Conservation (phyloP, 2,113 vertebrate genomes). For the Tylochromis polylepis region DNA sequence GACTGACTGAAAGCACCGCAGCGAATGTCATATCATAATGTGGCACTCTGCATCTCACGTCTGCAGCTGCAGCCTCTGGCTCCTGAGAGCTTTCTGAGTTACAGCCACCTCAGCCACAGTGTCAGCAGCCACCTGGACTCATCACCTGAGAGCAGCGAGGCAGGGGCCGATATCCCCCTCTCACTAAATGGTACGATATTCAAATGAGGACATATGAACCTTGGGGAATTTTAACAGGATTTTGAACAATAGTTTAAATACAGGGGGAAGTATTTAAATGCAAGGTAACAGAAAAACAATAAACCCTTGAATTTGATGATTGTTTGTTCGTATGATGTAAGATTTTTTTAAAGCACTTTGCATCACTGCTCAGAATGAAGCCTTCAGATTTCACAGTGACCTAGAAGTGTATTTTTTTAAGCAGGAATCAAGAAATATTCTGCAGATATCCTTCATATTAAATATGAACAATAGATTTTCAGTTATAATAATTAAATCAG, state of each 20-base stretch:
- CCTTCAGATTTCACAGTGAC: not conserved
- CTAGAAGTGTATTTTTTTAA: not conserved
- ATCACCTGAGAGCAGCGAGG: constrained; percentile 80
- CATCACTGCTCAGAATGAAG: not conserved
- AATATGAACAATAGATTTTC: not conserved
- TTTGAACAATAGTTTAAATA: not conserved
- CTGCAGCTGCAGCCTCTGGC: constrained; percentile 60
- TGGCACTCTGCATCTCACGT: not conserved
- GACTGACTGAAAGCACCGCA: not conserved
- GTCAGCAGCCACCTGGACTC: constrained; percentile 77
- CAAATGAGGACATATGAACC: not conserved
- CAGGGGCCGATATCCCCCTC: constrained; percentile 65
- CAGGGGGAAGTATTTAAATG: not conserved
- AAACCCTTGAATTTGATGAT: not conserved
- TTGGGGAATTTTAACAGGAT: not conserved
- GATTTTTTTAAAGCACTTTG: not conserved
- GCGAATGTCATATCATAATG: not conserved
- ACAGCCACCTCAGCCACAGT: constrained; percentile 74
- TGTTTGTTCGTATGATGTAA: not conserved
- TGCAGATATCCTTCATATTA: not conserved
- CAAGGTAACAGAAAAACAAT: not conserved
- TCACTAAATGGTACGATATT: constrained; percentile 67
- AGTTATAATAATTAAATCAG: not conserved
- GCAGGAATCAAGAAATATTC: not conserved
- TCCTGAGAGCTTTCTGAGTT: constrained; percentile 67